Evolutionary conservation across 2,888 invertebrate genomes (phyloP).

Genomic region (Agonopterix subpropinquella): DNA sequence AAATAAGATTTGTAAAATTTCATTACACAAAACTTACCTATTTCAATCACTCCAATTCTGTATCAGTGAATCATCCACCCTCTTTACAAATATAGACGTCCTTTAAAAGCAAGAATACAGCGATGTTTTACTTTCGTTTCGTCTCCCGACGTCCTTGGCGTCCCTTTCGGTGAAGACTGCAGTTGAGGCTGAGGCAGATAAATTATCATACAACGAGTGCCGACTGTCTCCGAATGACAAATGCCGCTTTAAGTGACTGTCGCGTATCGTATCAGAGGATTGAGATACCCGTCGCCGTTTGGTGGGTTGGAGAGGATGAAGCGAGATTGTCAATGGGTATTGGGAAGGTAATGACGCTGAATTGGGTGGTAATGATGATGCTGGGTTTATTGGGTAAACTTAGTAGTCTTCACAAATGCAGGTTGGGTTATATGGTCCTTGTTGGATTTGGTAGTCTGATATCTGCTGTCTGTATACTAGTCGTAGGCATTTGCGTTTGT

Average conservation of each 20-base stretch:
- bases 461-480: too few relatives aligned
- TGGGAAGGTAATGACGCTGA: not conserved
- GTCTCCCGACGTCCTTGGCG: not conserved
- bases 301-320: conserved; percentile 2
- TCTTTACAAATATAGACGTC: not conserved
- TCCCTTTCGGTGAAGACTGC: not conserved
- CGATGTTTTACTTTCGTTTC: not conserved
- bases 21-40: too few relatives aligned
- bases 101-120: not conserved
- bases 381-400: too few relatives aligned
- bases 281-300: conserved; percentile 11
- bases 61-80: too few relatives aligned
- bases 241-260: conserved; percentile 24
- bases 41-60: too few relatives aligned
- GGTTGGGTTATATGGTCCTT: too few relatives aligned
- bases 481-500: too few relatives aligned
- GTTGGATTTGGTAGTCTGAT: too few relatives aligned
- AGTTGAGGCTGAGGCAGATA: conserved; percentile 9
- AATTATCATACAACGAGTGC: conserved; percentile 25
- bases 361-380: too few relatives aligned
- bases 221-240: conserved; percentile 25
- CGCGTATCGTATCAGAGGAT: conserved; percentile 17
- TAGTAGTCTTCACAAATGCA: too few relatives aligned
- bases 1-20: too few relatives aligned
- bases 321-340: conserved; percentile 6